Evolutionary conservation across 2,113 vertebrate genomes (phyloP).

Genomic region (Pavo muticus): DNA sequence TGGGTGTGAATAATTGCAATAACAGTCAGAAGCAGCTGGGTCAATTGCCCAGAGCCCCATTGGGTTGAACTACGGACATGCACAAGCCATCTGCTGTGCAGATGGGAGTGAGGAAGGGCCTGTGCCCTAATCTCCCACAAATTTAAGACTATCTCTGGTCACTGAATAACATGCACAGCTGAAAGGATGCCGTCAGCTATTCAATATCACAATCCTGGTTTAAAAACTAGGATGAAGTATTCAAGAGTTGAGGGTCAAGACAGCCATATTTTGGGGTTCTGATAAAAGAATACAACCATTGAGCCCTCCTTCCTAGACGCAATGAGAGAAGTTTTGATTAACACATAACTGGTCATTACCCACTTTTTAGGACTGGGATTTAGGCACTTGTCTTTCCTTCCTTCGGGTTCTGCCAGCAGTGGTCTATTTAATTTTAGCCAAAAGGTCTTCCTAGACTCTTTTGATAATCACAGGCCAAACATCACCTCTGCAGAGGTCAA

Average conservation of each 20-base stretch:
- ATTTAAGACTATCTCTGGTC: neutral
- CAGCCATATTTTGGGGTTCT: neutral
- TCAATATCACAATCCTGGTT: neutral
- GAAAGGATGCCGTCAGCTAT: neutral
- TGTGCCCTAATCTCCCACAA: neutral
- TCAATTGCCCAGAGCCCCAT: neutral
- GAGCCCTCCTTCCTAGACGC: neutral
- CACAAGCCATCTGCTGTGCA: slow-evolving; percentile 33
- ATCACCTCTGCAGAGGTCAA: neutral
- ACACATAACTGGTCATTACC: neutral
- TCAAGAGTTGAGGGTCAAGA: neutral
- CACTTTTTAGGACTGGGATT: neutral
- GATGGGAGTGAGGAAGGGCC: neutral
- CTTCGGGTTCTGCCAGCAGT: neutral
- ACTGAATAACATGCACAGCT: neutral
- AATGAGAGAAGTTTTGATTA: neutral
- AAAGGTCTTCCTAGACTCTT: neutral
- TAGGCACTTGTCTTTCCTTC: neutral
- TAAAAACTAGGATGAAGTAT: neutral
- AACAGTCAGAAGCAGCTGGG: neutral
- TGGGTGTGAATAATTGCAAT: slow-evolving; percentile 3
- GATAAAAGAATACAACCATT: neutral
- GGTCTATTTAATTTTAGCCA: neutral
- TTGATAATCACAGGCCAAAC: neutral
- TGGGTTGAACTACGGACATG: neutral